These are phyloP conservation scores for Lucifuga dentata DNA, from an alignment of 2,113 vertebrate species.

Conservation along the genomic window DNA sequence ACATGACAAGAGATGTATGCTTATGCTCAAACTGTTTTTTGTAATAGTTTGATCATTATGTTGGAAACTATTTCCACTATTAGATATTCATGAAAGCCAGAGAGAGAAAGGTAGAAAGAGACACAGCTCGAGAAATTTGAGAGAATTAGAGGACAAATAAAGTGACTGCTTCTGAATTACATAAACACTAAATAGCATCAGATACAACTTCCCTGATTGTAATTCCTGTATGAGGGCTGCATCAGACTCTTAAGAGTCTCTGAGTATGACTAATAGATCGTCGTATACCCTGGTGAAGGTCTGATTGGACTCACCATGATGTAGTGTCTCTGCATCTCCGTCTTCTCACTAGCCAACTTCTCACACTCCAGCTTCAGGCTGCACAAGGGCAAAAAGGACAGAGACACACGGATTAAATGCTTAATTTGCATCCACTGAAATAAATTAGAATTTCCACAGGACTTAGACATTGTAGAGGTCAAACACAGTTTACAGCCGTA, in stretches of 20 bases:
- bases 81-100: too few species aligned
- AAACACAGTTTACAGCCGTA: conserved; percentile 40
- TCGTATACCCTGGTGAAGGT: not conserved
- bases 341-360: conserved; percentile 88
- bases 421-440: conserved; percentile 49
- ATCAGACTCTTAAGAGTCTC: conserved; percentile 20
- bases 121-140: not conserved
- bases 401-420: conserved; percentile 34
- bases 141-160: not conserved
- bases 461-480: conserved; percentile 34
- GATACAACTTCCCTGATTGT: conserved; percentile 16
- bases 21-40: too few species aligned
- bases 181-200: conserved; percentile 12
- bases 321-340: conserved; percentile 96
- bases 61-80: too few species aligned
- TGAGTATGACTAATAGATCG: conserved; percentile 20
- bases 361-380: conserved; percentile 98
- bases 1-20: conserved; percentile 5
- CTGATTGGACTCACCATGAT: conserved; percentile 90
- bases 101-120: not conserved
- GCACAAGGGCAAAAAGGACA: conserved; percentile 61
- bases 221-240: conserved; percentile 10
- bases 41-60: too few species aligned
- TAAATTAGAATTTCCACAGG: conserved; percentile 45
- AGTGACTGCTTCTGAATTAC: conserved; percentile 8